Evolutionary conservation across 2,797 vertebrate species (phyloP), one percentile per base, ranked within the genome.

Genomic region (Hipposideros larvatus): DNA sequence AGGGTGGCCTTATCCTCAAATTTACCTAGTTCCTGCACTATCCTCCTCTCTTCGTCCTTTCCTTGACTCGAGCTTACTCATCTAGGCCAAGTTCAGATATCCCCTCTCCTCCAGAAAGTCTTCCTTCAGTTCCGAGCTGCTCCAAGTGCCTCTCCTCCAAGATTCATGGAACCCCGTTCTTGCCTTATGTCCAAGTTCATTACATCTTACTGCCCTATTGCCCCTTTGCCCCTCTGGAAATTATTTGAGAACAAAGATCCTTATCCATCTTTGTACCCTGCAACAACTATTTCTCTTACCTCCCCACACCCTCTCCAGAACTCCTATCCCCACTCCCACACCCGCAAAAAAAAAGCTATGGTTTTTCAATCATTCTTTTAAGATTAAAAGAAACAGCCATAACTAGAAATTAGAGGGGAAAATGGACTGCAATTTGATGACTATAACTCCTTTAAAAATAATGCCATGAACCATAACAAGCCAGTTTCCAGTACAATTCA

Each of bases 401-500:
- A 83, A 83, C 18, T 15, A 61, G 46, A 96, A 92, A 92, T 75
- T 46, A 59, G 82, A 15, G 1, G 31, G 21, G 1, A 26, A 68
- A 46, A 0, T 55, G 21, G 89, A 89, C 74, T 74, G 43, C 26
- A 87, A 73, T 53, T 90, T 71, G n/a, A 89, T 57, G 37, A 88
- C 51, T 19, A 4, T 68, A 94, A 91, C 73, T 75, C 11, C 74
- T 92, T 96, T 70, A 46, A 95, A 93, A 94, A 85, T 77, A 95
- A 84, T 84, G 43, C 26, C 46, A 84, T 59, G 24, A 93, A 95
- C 53, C 37, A 11, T 22, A 80, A 71, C 11, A 59, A 89, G 87
- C 8, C 22, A 73, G 11, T 66, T 68, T 19, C 77, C 37, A 84
- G 57, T n/a, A 90, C 37, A 87, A 94, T 59, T 87, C 93, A 91